Base-by-base conservation (phyloP, 2,888 invertebrate genomes). In the Polydrusus tereticollis region DNA sequence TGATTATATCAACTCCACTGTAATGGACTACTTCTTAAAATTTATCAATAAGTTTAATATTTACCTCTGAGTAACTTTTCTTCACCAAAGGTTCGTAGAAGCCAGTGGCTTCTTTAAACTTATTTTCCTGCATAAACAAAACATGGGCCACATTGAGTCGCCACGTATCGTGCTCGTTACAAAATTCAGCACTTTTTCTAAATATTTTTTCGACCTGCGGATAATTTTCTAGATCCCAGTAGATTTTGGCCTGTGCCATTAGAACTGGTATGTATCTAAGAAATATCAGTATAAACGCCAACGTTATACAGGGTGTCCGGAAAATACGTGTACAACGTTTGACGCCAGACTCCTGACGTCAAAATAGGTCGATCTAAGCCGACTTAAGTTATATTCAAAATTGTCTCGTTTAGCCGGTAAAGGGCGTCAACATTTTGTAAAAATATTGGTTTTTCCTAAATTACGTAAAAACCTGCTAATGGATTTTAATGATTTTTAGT, bases 211-310 rank as follows among this genome's bases (percentile, higher is more conserved):
- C 98, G 1, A 99, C 98, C 82, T 98, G 96, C 1, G 91, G 89
- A 81, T 98, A 99, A 83, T 99, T 97, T 83, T 96, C 96, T 84
- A 94, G 90, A 77, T 99, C 97, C 99, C 99, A 99, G 82, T 96
- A 97, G 77, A 99, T 96, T 88, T 98, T 98, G 0, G 99, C 98
- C 85, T 99, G 97, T 0, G 98, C 97, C 99, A 99, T 99, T n/a
- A 99, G 89, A 0, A 98, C 97, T 0, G 99, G 99, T 73, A 99
- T 93, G 82, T 98, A 99, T 79, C 96, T 79, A 41, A 45, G 74
- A 67, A 50, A 65, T 43, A 1, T 2, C 7, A 16, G 7, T 43
- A 18, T 18, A 1, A 43, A 1, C 1, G 1, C 18, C 43, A 18
- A 6, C 1, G 18, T 18, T n/a, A n/a, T n/a, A n/a, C n/a, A n/a